phyloP scores from a whole-genome alignment of 2,888 invertebrate species.

The Agrochola lychnidis region DNA sequence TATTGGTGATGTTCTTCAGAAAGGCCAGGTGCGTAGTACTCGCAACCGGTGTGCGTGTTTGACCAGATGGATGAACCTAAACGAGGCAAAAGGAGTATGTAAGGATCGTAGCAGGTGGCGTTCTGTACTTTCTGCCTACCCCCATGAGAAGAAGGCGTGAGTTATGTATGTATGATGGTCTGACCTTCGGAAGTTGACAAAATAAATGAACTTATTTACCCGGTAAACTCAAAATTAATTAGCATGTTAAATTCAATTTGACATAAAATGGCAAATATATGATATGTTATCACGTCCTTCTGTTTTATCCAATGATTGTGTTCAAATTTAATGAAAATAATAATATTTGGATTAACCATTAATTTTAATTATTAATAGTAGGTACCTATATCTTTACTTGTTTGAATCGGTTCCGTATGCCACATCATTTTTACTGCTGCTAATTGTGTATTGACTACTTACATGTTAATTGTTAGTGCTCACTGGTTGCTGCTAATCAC shows the following conservation, averaged over 20 bases:
- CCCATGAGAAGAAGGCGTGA: too few species aligned
- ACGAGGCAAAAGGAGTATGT: too few species aligned
- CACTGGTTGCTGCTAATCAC: constrained; percentile 80
- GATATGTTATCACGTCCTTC: neutral
- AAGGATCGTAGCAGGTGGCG: too few species aligned
- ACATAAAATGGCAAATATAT: neutral
- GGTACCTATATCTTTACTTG: neutral
- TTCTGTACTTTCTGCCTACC: too few species aligned
- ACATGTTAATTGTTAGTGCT: constrained; percentile 80
- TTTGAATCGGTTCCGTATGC: constrained; percentile 74
- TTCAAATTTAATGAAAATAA: too few species aligned
- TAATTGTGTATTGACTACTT: constrained; percentile 77
- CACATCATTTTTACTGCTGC: constrained; percentile 66
- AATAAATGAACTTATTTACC: neutral
- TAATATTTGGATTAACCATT: neutral
- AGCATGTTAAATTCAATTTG: neutral
- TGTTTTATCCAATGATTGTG: neutral
- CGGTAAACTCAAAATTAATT: neutral
- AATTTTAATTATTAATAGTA: neutral
- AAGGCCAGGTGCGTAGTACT: too few species aligned
- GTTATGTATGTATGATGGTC: neutral
- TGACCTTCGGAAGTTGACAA: neutral
- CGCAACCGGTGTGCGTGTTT: too few species aligned
- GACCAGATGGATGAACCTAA: too few species aligned
- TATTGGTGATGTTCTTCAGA: too few species aligned